Evolutionary conservation across 2,888 invertebrate genomes (phyloP).

Genomic region (Quadroppia sp.): DNA sequence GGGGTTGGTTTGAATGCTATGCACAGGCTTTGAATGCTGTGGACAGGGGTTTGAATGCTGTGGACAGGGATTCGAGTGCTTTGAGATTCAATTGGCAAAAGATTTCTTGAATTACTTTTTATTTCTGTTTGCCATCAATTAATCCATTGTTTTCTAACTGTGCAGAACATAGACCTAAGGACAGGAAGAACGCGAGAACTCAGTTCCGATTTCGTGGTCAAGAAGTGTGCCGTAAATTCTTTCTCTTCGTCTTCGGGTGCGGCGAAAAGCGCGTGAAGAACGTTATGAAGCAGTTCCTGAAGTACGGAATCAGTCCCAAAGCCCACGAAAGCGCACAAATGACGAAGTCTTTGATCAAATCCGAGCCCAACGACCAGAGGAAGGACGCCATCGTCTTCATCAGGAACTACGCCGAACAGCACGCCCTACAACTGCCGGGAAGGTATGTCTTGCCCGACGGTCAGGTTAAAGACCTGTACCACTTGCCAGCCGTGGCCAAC

Average conservation of each 20-base stretch:
- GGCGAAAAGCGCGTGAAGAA: conserved; percentile 40
- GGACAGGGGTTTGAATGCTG: too few relatives aligned
- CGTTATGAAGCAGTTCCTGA: conserved; percentile 39
- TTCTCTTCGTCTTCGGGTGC: conserved; percentile 39
- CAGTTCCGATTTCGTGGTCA: conserved; percentile 39
- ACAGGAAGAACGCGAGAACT: conserved; percentile 21
- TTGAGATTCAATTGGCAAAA: too few relatives aligned
- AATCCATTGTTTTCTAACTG: not conserved
- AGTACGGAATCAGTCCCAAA: conserved; percentile 26
- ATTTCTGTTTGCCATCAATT: not conserved
- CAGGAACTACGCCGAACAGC: conserved; percentile 31
- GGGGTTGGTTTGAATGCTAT: too few relatives aligned
- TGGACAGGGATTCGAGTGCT: too few relatives aligned
- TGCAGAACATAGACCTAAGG: conserved; percentile 27
- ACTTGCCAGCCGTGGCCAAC: conserved; percentile 36
- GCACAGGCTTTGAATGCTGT: too few relatives aligned
- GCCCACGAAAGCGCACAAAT: conserved; percentile 31
- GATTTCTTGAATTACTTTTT: too few relatives aligned
- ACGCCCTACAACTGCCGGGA: conserved; percentile 39
- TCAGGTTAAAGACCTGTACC: conserved; percentile 18
- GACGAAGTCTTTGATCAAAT: conserved; percentile 28
- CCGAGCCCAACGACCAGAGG: conserved; percentile 16
- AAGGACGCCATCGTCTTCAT: conserved; percentile 39
- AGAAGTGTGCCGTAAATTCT: conserved; percentile 40
- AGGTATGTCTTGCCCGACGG: conserved; percentile 4